Evolutionary conservation across 2,888 invertebrate species (phyloP).

Genomic region (Drosophila kambysellisi): DNA sequence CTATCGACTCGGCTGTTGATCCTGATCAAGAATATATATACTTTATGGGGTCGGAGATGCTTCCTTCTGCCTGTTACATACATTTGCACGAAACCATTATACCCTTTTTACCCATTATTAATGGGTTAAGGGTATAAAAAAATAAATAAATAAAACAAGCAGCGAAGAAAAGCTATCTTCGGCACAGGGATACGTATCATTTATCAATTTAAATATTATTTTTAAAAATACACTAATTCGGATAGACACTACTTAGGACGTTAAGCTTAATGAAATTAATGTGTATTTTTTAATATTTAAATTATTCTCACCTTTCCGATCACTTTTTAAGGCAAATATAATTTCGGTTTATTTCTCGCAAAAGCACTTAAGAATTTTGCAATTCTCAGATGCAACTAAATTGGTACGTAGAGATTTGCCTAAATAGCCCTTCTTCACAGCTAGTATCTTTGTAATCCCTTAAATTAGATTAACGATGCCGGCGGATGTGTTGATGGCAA

Average conservation of each 20-base stretch:
- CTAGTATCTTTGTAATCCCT: conserved; percentile 28
- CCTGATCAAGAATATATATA: no score
- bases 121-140: no score
- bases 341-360: neutral
- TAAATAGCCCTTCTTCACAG: conserved; percentile 38
- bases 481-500: conserved; percentile 33
- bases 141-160: neutral
- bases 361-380: conserved; percentile 10
- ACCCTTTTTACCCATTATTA: no score
- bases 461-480: conserved; percentile 71
- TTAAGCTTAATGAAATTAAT: neutral
- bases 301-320: neutral
- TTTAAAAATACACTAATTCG: neutral
- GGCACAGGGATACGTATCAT: neutral
- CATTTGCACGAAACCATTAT: no score
- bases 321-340: neutral
- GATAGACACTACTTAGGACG: neutral
- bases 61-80: no score
- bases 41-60: no score
- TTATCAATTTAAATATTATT: neutral
- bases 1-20: no score
- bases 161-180: neutral
- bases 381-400: conserved; percentile 40
- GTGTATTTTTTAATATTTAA: neutral
- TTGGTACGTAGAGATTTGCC: conserved; percentile 54